Conservation (phyloP, 2,888 invertebrate genomes). For the Acleris sparsana region DNA sequence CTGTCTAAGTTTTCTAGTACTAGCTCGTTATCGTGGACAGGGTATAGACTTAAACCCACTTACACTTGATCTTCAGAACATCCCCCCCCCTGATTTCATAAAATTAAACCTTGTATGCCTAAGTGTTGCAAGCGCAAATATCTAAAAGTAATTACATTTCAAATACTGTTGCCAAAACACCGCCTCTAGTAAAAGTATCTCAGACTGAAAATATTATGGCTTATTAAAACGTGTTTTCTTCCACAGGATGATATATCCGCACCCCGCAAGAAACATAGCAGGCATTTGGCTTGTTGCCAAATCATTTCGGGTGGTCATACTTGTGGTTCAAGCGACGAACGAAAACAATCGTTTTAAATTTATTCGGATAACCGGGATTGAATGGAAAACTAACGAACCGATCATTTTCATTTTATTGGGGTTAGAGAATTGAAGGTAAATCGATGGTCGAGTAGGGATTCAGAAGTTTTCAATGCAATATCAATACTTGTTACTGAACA, state of each 20-base stretch:
- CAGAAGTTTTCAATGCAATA: too few species aligned
- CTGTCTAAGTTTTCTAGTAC: too few species aligned
- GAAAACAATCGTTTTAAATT: slow-evolving; percentile 14
- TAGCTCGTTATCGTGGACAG: too few species aligned
- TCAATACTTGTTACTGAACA: too few species aligned
- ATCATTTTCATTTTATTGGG: not conserved
- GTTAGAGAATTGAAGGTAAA: not conserved
- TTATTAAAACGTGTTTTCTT: slow-evolving; percentile 51
- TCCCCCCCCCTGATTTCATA: too few species aligned
- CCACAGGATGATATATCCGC: slow-evolving; percentile 54
- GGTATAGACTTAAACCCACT: too few species aligned
- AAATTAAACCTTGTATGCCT: too few species aligned
- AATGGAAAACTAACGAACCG: not conserved
- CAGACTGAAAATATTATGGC: slow-evolving; percentile 34
- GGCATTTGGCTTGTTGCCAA: slow-evolving; percentile 59
- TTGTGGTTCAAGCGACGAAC: slow-evolving; percentile 24
- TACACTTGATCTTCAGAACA: too few species aligned
- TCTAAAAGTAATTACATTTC: too few species aligned
- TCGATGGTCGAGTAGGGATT: too few species aligned
- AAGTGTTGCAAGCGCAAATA: too few species aligned
- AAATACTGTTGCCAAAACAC: not conserved
- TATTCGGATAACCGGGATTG: slow-evolving; percentile 3
- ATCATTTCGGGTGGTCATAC: slow-evolving; percentile 31
- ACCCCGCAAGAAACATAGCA: slow-evolving; percentile 46
- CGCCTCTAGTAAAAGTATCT: not conserved